Evolutionary conservation across 92 coral and sea anemone species (phyloP).

Genomic region (Plumapathes pennacea): DNA sequence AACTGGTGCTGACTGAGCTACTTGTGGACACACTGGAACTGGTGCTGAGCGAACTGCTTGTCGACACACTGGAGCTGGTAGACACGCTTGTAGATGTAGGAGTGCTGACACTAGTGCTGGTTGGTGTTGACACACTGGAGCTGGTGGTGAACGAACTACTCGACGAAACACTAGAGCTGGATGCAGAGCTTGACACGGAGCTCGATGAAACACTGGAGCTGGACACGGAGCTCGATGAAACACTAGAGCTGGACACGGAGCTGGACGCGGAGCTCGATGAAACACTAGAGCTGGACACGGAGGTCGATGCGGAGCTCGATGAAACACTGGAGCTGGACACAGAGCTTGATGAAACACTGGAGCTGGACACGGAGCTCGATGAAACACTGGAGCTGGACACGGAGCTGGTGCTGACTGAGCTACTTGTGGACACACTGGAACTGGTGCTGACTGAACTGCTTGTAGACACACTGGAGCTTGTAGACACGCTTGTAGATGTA

Average conservation of each 20-base stretch:
- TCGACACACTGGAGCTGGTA: too few relatives aligned
- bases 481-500: slow-evolving; percentile 1
- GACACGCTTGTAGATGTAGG: too few relatives aligned
- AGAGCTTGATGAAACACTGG: slow-evolving; percentile 8
- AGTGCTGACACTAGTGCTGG: too few relatives aligned
- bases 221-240: slow-evolving; percentile 15
- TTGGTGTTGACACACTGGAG: too few relatives aligned
- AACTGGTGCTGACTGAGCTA: background rate
- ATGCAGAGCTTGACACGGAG: background rate
- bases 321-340: slow-evolving; percentile 3
- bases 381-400: slow-evolving; percentile 2
- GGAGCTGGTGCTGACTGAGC: slow-evolving; percentile 8
- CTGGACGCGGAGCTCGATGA: slow-evolving; percentile 2
- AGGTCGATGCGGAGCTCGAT: background rate
- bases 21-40: background rate
- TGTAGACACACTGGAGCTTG: slow-evolving; percentile 1
- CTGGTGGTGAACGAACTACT: slow-evolving; percentile 4
- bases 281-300: slow-evolving; percentile 18
- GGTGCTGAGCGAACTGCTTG: slow-evolving; percentile 2
- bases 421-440: slow-evolving; percentile 6
- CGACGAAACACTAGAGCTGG: slow-evolving; percentile 5
- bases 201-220: slow-evolving; percentile 5
- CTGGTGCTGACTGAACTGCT: slow-evolving; percentile 3
- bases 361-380: background rate
- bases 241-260: too few relatives aligned